Base-by-base conservation (phyloP, 1,140 invertebrate species). In the Phenacoccus solenopsis region DNA sequence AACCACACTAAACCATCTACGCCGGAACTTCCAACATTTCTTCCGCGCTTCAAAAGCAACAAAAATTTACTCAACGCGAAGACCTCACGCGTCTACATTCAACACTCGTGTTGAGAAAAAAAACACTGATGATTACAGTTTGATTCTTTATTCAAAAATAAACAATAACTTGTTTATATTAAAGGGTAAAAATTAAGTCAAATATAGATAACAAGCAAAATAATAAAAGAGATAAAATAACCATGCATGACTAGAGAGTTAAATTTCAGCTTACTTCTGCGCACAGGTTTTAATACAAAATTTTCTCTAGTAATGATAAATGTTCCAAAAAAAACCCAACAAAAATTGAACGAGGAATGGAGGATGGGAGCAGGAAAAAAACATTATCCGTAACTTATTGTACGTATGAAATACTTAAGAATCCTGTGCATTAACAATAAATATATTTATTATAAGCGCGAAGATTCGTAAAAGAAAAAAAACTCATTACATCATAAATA, bases 171-270 rank as follows among this genome's bases (percentile, higher is more conserved):
- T 64, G 59, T 64, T 64, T 64, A 64, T 10, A 64, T 64, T 27
- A 64, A 24, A 24, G 25, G 59, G 21, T 64, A 64, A 64, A 64
- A 64, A 27, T 64, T 25, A 64, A 64, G 21, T 64, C 59, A 64
- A 64, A 64, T 64, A 27, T 24, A 64, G 16, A 64, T 64, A 64
- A 64, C 59, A 64, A 64, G 59, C 59, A 64, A 64, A 64, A 25
- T 59, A 59, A 59, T 59, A 16, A 64, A 64, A 64, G 22, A 64
- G 12, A 64, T 64, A 64, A 64, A 24, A 64, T 64, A 64, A 64
- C 59, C 59, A 64, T 64, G 56, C 56, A 64, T 64, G 59, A 64
- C 59, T 64, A 64, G 59, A 64, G 59, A 64, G 25, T 64, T 64
- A 64, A 25, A 64, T 25, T 64, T 64, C 13, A 64, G 21, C 25